phyloP scores from a whole-genome alignment of 1,140 invertebrate genomes.

The Notospermus geniculatus region DNA sequence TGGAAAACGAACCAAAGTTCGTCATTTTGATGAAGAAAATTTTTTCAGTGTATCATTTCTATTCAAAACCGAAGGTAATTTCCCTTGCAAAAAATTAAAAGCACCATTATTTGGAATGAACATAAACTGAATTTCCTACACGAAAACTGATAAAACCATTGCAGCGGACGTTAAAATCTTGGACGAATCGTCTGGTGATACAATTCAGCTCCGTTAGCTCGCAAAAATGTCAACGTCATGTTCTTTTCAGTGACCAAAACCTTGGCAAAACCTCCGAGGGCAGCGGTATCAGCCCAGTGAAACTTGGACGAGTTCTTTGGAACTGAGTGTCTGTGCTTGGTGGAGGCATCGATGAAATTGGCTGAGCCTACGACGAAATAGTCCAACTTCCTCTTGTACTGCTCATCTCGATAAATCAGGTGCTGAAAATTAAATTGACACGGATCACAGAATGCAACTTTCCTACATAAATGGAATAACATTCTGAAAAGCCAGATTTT shows the following conservation, averaged over 20 bases:
- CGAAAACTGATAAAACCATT: no score
- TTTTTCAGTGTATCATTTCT: no score
- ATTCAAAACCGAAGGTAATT: no score
- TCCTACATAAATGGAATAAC: not conserved
- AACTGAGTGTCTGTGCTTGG: conserved; percentile 38
- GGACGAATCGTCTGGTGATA: conserved; percentile 34
- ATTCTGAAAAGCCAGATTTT: not conserved
- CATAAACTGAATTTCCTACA: no score
- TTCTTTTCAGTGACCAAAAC: conserved; percentile 40
- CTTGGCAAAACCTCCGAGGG: conserved; percentile 51
- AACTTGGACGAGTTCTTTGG: conserved; percentile 46
- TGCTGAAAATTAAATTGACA: conserved; percentile 37
- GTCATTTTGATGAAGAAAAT: no score
- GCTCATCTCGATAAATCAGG: conserved; percentile 28
- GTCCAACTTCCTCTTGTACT: conserved; percentile 34
- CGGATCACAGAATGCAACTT: not conserved
- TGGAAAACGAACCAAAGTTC: no score
- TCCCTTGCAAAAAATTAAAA: no score
- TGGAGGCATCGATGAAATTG: conserved; percentile 51
- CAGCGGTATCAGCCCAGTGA: conserved; percentile 47
- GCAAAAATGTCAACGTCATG: conserved; percentile 50
- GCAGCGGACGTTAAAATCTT: conserved; percentile 19
- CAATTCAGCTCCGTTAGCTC: conserved; percentile 34
- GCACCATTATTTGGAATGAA: no score
- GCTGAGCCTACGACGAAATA: conserved; percentile 54